A percentile compares a stretch with the other conserved stretches of the same genome.
Evolutionary conservation across 1,140 invertebrate species (phyloP).

Genomic region (Acromyrmex heyeri): DNA sequence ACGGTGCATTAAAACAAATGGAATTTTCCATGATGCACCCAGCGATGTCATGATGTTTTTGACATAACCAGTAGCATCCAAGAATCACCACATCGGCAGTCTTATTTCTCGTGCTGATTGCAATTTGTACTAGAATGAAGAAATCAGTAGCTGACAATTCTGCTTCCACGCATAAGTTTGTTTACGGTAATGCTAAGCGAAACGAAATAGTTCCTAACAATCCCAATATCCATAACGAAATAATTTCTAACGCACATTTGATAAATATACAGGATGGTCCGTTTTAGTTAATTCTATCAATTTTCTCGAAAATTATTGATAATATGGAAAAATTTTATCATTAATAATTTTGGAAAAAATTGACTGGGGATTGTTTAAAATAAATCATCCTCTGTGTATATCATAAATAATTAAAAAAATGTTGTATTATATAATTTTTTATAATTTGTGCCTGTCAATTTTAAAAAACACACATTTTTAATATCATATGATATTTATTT

Average conservation of each 20-base stretch:
- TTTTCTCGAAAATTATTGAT: background rate
- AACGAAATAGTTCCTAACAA: background rate
- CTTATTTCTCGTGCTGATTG: slow-evolving; percentile 17
- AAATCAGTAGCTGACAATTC: background rate
- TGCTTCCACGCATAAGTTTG: background rate
- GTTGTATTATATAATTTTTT: background rate
- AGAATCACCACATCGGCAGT: background rate
- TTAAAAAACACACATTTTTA: background rate
- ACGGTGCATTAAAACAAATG: slow-evolving; percentile 55
- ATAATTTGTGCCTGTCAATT: background rate
- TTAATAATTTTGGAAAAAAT: background rate
- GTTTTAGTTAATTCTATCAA: too few relatives aligned
- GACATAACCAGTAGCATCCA: background rate
- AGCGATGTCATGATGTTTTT: slow-evolving; percentile 8
- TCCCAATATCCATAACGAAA: background rate
- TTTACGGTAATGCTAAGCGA: background rate
- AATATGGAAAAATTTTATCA: background rate
- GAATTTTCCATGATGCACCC: slow-evolving; percentile 50
- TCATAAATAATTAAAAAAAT: too few relatives aligned
- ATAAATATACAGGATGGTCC: background rate
- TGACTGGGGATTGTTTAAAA: too few relatives aligned
- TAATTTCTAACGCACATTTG: background rate
- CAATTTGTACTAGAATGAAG: slow-evolving; percentile 16
- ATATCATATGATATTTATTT: background rate
- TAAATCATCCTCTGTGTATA: too few relatives aligned